phyloP scores from a whole-genome alignment of 2,113 vertebrate species.

The Psophia crepitans region DNA sequence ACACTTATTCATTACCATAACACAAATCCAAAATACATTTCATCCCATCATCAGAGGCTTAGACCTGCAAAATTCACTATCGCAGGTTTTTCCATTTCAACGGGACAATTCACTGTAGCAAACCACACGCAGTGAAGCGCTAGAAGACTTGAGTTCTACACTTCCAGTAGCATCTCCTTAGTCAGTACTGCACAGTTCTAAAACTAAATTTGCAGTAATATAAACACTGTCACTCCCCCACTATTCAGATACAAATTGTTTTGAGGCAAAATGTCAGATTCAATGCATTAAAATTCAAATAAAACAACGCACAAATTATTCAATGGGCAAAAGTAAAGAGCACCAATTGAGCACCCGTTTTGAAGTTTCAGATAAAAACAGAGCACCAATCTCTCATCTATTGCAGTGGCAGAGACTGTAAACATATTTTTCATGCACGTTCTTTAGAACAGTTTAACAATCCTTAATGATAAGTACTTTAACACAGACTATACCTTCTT shows the following conservation, averaged over 20 bases:
- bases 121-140: neutral
- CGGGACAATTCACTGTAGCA: neutral
- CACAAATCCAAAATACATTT: neutral
- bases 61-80: neutral
- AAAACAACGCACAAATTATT: neutral
- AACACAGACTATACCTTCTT: conserved; percentile 80
- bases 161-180: neutral
- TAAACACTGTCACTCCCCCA: neutral
- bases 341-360: neutral
- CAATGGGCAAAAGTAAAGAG: neutral
- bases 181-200: neutral
- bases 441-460: neutral
- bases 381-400: neutral
- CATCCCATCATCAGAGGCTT: neutral
- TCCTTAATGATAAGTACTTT: neutral
- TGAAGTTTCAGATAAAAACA: neutral
- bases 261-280: neutral
- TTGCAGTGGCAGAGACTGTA: neutral
- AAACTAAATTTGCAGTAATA: neutral
- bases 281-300: neutral
- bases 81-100: neutral
- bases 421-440: neutral
- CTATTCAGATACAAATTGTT: neutral
- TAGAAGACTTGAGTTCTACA: neutral
- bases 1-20: neutral